These are phyloP conservation scores for Nannospalax galili DNA, from an alignment of 2,113 vertebrate species.

Conservation along the genomic window DNA sequence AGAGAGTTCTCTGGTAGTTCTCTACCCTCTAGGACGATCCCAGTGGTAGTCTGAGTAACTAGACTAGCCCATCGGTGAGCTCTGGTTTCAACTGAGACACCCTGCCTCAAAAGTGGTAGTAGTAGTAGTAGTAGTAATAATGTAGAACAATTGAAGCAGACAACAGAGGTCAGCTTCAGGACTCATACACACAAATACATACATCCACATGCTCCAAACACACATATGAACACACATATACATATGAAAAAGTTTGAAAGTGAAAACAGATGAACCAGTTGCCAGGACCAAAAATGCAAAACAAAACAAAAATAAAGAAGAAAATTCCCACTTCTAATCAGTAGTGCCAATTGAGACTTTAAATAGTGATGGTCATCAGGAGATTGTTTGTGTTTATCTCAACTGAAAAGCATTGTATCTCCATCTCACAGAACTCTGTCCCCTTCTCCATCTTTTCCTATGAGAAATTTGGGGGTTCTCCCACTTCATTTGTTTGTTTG, in stretches of 20 bases:
- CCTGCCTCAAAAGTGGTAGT: too few relatives aligned
- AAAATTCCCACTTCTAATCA: background rate
- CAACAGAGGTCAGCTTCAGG: too few relatives aligned
- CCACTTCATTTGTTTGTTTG: background rate
- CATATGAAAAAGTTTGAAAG: background rate
- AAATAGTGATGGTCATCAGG: slow-evolving; percentile 1
- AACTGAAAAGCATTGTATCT: background rate
- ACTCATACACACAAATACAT: too few relatives aligned
- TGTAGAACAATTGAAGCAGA: background rate
- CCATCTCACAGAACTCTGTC: background rate
- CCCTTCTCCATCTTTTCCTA: background rate
- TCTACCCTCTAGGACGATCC: background rate
- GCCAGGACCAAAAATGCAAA: background rate
- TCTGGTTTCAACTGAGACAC: too few relatives aligned
- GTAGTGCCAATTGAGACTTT: slow-evolving; percentile 22
- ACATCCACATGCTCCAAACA: too few relatives aligned
- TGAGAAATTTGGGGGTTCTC: background rate
- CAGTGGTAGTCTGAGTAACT: too few relatives aligned
- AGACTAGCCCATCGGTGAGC: too few relatives aligned
- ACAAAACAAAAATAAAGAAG: too few relatives aligned
- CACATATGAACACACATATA: too few relatives aligned
- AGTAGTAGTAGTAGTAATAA: too few relatives aligned
- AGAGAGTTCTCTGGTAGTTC: too few relatives aligned
- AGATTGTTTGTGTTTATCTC: background rate
- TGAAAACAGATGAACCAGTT: slow-evolving; percentile 45